phyloP scores from a whole-genome alignment of 2,888 invertebrate genomes.

The Macaria liturata region DNA sequence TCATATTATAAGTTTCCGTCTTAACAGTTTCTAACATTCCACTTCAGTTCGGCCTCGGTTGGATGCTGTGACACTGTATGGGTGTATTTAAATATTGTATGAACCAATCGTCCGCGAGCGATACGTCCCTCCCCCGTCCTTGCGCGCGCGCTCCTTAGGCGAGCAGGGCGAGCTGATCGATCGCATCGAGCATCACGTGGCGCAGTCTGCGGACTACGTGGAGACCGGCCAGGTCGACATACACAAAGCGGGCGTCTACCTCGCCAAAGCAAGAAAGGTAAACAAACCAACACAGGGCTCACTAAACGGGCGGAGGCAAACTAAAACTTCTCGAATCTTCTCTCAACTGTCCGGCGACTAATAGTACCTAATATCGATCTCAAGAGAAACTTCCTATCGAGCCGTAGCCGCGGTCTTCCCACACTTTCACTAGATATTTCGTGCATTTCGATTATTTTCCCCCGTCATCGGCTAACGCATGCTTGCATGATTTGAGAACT shows the following conservation, averaged over 20 bases:
- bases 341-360: background rate
- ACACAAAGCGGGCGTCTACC: constrained; percentile 90
- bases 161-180: constrained; percentile 96
- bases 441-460: constrained; percentile 22
- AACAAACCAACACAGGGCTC: constrained; percentile 29
- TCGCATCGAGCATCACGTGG: constrained; percentile 96
- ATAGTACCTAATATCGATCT: background rate
- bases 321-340: constrained; percentile 10
- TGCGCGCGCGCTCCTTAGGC: constrained; percentile 64
- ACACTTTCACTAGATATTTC: constrained; percentile 24
- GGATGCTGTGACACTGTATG: constrained; percentile 58
- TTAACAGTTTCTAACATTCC: constrained; percentile 53
- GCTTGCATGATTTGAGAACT: constrained; percentile 24
- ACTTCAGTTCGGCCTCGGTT: constrained; percentile 59
- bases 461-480: constrained; percentile 17
- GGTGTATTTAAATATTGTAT: constrained; percentile 63
- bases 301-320: constrained; percentile 14
- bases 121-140: constrained; percentile 63
- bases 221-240: constrained; percentile 91
- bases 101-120: constrained; percentile 75
- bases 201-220: constrained; percentile 92
- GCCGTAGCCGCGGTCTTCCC: constrained; percentile 9
- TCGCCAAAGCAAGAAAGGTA: constrained; percentile 95
- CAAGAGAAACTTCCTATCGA: background rate
- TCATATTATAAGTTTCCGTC: constrained; percentile 35